Percentiles rank a stretch among this genome's conserved stretches.
Conservation (phyloP, 2,797 vertebrate genomes). For the Enoplosus armatus region DNA sequence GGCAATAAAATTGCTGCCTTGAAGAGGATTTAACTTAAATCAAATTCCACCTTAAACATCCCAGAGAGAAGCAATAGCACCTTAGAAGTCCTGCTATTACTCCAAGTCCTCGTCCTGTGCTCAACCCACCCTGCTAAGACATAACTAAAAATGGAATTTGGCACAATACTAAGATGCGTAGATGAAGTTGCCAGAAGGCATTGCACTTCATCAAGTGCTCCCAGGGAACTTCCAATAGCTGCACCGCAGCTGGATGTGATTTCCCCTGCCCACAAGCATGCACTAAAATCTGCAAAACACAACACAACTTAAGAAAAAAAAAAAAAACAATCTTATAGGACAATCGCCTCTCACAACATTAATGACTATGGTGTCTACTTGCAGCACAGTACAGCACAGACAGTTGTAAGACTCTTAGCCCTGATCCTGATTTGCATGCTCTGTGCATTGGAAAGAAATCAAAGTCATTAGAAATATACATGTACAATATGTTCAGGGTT, state of each 20-base stretch:
- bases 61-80: slow-evolving; percentile 45
- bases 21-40: slow-evolving; percentile 22
- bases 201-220: slow-evolving; percentile 56
- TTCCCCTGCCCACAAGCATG: slow-evolving; percentile 62
- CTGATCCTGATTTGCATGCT: slow-evolving; percentile 75
- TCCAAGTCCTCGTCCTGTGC: slow-evolving; percentile 11
- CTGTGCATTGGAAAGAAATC: slow-evolving; percentile 68
- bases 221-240: slow-evolving; percentile 44
- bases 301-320: slow-evolving; percentile 28
- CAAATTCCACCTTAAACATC: slow-evolving; percentile 25
- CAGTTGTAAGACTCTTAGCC: slow-evolving; percentile 71
- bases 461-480: slow-evolving; percentile 63
- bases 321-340: slow-evolving; percentile 24
- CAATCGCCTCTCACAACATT: slow-evolving; percentile 51
- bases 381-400: slow-evolving; percentile 73
- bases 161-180: slow-evolving; percentile 74
- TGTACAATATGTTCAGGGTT: slow-evolving; percentile 62
- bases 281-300: slow-evolving; percentile 57
- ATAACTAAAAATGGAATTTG: slow-evolving; percentile 71
- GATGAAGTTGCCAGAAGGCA: slow-evolving; percentile 56
- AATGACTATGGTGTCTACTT: slow-evolving; percentile 67
- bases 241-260: slow-evolving; percentile 47
- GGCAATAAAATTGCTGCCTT: slow-evolving; percentile 1
- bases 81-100: slow-evolving; percentile 35
- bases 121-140: slow-evolving; percentile 21